Conservation (phyloP, 2,113 vertebrate genomes). For the Bos indicus region DNA sequence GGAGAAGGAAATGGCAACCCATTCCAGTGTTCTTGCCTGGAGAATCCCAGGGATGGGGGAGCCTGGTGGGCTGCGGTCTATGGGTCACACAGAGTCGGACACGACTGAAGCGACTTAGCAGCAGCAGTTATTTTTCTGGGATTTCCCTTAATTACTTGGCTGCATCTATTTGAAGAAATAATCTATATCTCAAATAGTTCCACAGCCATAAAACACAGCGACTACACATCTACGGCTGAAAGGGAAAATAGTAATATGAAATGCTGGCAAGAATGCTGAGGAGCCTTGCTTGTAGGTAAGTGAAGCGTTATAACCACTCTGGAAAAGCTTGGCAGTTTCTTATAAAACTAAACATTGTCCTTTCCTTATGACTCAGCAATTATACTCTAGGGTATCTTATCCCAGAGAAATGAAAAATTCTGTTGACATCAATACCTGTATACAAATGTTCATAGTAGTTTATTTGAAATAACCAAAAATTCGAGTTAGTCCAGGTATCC, state of each 20-base stretch:
- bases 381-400: background rate
- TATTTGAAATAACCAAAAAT: too few species aligned
- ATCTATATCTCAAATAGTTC: background rate
- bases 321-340: background rate
- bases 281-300: background rate
- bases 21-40: too few species aligned
- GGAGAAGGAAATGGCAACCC: too few species aligned
- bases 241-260: background rate
- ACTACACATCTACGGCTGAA: background rate
- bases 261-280: background rate
- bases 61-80: too few species aligned
- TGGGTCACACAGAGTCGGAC: too few species aligned
- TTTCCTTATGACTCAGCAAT: slow-evolving; percentile 11
- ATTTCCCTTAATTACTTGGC: background rate
- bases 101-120: too few species aligned
- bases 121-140: background rate
- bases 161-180: background rate
- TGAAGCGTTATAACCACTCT: background rate
- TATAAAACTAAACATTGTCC: background rate
- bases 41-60: too few species aligned
- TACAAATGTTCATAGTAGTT: background rate
- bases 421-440: background rate
- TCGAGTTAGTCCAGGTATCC: too few species aligned
- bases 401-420: background rate
- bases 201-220: background rate